phyloP scores from a whole-genome alignment of 2,797 vertebrate species.

The Dicrostonyx torquatus region DNA sequence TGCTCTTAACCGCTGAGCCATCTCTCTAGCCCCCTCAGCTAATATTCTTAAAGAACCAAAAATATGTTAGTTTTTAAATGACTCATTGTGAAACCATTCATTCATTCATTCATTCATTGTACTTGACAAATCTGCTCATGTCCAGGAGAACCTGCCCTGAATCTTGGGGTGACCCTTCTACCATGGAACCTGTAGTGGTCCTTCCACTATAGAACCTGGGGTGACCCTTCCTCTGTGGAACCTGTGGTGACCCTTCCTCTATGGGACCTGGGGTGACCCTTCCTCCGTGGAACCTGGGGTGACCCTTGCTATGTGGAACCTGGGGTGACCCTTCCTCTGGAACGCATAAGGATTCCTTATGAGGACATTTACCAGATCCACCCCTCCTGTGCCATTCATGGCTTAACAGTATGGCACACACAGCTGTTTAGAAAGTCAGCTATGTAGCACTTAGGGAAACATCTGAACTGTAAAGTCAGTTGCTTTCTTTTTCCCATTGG shows the following conservation, averaged over 20 bases:
- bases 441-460: neutral
- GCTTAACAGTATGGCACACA: neutral
- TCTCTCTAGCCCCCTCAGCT: too few species aligned
- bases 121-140: neutral
- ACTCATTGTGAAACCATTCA: slow-evolving; percentile 33
- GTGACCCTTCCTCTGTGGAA: neutral
- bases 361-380: neutral
- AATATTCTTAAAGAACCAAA: too few species aligned
- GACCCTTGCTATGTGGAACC: neutral
- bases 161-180: neutral
- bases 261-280: too few species aligned
- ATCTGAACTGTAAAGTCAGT: neutral
- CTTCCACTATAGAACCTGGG: neutral
- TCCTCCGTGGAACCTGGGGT: too few species aligned
- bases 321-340: neutral
- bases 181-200: too few species aligned
- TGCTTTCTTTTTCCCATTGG: neutral
- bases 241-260: neutral
- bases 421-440: slow-evolving; percentile 23
- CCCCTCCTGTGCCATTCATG: neutral
- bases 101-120: neutral
- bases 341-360: neutral
- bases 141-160: neutral
- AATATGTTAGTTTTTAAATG: slow-evolving; percentile 16
- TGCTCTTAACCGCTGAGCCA: too few species aligned